These are phyloP conservation scores for Zosterops pallidus DNA, from an alignment of 2,113 vertebrate genomes.

Conservation along the genomic window DNA sequence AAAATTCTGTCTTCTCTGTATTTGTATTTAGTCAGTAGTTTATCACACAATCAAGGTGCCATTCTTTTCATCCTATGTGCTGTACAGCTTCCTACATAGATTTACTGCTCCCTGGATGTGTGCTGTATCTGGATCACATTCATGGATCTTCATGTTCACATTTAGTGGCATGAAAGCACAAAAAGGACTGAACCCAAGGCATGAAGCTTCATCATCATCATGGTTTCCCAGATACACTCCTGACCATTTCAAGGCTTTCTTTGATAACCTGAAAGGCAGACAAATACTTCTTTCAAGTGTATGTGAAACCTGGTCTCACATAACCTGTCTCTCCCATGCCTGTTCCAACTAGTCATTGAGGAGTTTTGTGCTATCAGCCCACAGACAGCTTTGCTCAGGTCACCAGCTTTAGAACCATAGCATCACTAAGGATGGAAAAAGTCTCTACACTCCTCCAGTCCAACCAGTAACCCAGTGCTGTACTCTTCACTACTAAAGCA, in stretches of 20 bases:
- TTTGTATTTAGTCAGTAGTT: neutral
- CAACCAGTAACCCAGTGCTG: neutral
- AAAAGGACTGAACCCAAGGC: neutral
- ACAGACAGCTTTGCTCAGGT: neutral
- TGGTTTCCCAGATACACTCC: neutral
- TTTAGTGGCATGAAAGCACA: neutral
- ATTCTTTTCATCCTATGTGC: neutral
- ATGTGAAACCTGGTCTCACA: neutral
- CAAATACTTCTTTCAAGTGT: neutral
- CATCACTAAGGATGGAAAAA: neutral
- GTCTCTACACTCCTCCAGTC: neutral
- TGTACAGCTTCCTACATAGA: neutral
- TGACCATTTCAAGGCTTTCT: neutral
- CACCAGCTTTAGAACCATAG: neutral
- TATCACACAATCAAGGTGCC: neutral
- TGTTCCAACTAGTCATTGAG: neutral
- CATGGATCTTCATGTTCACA: rapidly evolving
- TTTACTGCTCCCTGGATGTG: neutral
- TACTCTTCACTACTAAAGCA: neutral
- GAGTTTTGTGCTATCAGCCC: neutral
- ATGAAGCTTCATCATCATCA: neutral
- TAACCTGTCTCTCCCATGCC: neutral
- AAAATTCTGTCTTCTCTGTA: neutral
- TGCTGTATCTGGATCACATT: rapidly evolving
- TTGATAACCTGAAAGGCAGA: neutral